Evolutionary conservation across 2,888 invertebrate genomes (phyloP), one percentile per base, ranked within the genome.

Genomic region (Dendrolimus pini): DNA sequence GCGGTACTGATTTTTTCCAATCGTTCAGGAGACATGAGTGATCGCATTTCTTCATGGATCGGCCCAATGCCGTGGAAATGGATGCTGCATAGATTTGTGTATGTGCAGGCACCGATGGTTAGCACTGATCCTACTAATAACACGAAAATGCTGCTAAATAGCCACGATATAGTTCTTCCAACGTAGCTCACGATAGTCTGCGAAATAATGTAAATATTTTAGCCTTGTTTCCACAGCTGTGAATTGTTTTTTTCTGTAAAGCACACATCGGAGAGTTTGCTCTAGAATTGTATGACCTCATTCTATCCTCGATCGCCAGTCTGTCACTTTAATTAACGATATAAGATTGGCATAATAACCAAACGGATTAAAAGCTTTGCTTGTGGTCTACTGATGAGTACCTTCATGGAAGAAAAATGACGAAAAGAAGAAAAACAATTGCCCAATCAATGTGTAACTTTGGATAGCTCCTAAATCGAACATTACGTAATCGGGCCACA

Each of bases 61-160:
- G 91, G 91, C 12, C 93, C 92, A 10, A 92, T 88, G 58, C 94
- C 94, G 59, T 94, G 69, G 72, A 93, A 93, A 0, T 84, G 85
- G 58, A 94, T 92, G 6, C 87, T 86, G 71, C 94, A 94, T 13
- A 94, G 69, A 9, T 93, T 92, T 0, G 94, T 94, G 62, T 93
- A 90, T 0, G 92, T 88, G 71, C 94, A 94, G 1, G 94, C 78
- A 12, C 82, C 85, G 3, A 89, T 65, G 1, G 90, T 89, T 1
- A 88, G 62, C 2, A 85, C 58, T 9, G 88, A 83, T 0, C 92
- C 91, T 0, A 93, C 84, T 1, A 93, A 84, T 3, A 93, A 79
- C 8, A 92, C 74, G n/a, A 89, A 83, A 9, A 86, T 68, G 58
- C 85, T 87, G 61, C 80, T 81, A 61, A 90, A 78, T 0, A 86